Evolutionary conservation across 2,888 invertebrate genomes (phyloP), one percentile per base, ranked within the genome.

Genomic region (Oscheius sp.): DNA sequence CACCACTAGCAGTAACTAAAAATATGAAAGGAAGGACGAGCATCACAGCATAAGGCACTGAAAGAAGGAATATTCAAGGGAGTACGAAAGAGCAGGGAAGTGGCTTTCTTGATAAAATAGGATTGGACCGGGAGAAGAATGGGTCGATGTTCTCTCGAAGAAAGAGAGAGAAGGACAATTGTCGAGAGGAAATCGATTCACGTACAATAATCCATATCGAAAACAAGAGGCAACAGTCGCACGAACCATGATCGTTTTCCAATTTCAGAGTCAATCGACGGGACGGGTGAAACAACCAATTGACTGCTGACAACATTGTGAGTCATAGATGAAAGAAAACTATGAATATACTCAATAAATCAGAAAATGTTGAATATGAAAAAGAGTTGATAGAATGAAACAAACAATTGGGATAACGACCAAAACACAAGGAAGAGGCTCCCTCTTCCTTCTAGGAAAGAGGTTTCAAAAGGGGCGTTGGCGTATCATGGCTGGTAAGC

Each of bases 31-130:
- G 17, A 32, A 30, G 36, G 22, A 44, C 24, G 22, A 62, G 22
- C 62, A 62, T 62, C 36, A 62, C 47, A 33, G 47, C 62, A 62
- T 62, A 62, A 62, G 62, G 62, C 62, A 62, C 62, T 62, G 62
- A 47, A 62, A 47, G 12, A 22, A 36, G 9, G 14, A 9, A 12
- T 20, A 32, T 14, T 6, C 9, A 36, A 36, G 6, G 17, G 57
- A 24, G 12, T 41, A 51, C 24, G 38, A 12, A 36, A 20, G n/a
- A 56, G 36, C 12, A 38, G 41, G 41, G 41, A 41, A 6, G 4
- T 14, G 12, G 12, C 14, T 41, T 14, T 17, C 4, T 4, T 14
- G 41, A n/a, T n/a, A n/a, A n/a, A n/a, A n/a, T n/a, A n/a, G n/a
- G n/a, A n/a, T n/a, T n/a, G n/a, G n/a, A n/a, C n/a, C n/a, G n/a